These are phyloP conservation scores for Luehdorfia chinensis DNA, from an alignment of 1,140 invertebrate genomes.

Conservation along the genomic window DNA sequence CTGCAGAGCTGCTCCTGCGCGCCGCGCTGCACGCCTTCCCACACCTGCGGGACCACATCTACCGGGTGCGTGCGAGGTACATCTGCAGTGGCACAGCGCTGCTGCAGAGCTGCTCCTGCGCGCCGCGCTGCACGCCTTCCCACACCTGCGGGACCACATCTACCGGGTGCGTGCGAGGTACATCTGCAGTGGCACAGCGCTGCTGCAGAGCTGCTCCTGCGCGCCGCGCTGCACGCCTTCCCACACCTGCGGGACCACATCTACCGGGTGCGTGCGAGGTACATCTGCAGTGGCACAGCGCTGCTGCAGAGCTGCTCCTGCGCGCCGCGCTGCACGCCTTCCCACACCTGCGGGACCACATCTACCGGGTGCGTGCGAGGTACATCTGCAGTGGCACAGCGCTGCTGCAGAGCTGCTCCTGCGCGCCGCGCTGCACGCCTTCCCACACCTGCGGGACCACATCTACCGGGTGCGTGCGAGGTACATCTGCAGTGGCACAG, in stretches of 20 bases:
- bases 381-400: too few species aligned
- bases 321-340: constrained; percentile 97
- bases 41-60: constrained; percentile 82
- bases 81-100: too few species aligned
- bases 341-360: constrained; percentile 85
- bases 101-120: constrained; percentile 95
- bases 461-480: constrained; percentile 56
- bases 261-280: constrained; percentile 54
- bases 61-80: constrained; percentile 88
- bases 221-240: constrained; percentile 97
- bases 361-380: constrained; percentile 56
- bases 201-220: constrained; percentile 88
- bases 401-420: too few species aligned
- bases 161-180: constrained; percentile 84
- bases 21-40: constrained; percentile 97
- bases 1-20: constrained; percentile 96
- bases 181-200: too few species aligned
- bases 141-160: constrained; percentile 83
- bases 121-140: constrained; percentile 96
- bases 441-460: constrained; percentile 87
- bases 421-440: constrained; percentile 95
- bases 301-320: constrained; percentile 95
- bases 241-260: constrained; percentile 84
- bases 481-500: too few species aligned
- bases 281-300: too few species aligned